Evolutionary conservation across 2,797 vertebrate genomes (phyloP), one percentile per base, ranked within the genome.

Genomic region (Eleutherodactylus coqui): DNA sequence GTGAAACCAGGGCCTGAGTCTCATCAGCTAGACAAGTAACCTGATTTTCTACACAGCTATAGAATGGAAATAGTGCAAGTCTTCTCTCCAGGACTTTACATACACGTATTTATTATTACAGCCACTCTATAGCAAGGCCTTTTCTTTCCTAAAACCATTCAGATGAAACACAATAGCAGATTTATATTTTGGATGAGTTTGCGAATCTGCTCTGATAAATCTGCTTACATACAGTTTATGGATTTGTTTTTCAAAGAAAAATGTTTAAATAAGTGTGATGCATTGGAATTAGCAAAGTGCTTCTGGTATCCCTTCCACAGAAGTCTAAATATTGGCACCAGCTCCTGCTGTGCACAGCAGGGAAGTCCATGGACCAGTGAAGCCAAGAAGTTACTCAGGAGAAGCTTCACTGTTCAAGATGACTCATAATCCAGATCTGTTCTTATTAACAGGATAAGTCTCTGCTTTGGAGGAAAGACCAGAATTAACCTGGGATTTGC

Each of bases 281-380:
- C 29, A 27, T 62, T 24, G 34, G 36, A 75, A 82, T 82, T 64
- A 78, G 79, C 16, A 27, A 67, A 32, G 36, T 45, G 85, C 43
- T 64, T 45, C 72, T 32, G 38, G 49, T 81, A 75, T 76, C 45
- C 58, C 62, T 62, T 73, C 80, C 36, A 72, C 69, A 83, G 51
- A 58, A 89, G 87, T 32, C 87, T 89, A 73, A 80, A 89, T 79
- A 84, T 88, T 89, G 92, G 88, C 91, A 91, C 91, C 91, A 91
- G 45, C 85, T 90, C 92, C 90, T 89, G 90, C 91, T 92, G 93
- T 89, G 93, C 91, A 91, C 91, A 91, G 90, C 91, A 91, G 91
- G 91, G 84, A 62, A 79, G 55, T 72, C 36, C 24, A 83, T 84
- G 81, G 72, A 62, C 81, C 86, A 83, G 29, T 87, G 81, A 76